These are phyloP conservation scores for Mormyrus hasselquistii DNA, from an alignment of 2,797 vertebrate species.

Conservation along the genomic window DNA sequence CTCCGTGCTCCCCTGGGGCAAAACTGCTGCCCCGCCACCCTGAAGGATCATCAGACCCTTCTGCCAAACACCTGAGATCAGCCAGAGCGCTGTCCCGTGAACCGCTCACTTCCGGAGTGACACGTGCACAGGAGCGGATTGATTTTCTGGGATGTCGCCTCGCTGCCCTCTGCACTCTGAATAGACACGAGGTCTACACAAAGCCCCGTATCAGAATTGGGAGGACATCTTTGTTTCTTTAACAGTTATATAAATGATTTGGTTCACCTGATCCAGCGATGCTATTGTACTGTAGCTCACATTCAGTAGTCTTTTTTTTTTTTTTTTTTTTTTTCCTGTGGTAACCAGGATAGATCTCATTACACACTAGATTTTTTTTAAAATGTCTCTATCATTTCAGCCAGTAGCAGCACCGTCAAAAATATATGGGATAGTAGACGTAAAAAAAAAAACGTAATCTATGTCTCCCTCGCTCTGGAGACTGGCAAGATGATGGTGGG, in stretches of 20 bases:
- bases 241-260: background rate
- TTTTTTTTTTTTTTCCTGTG: background rate
- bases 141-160: background rate
- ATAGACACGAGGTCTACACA: background rate
- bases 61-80: slow-evolving; percentile 5
- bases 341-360: background rate
- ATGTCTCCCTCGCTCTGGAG: background rate
- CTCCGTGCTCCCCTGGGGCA: slow-evolving; percentile 58
- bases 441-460: background rate
- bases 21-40: slow-evolving; percentile 47
- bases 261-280: background rate
- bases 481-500: background rate
- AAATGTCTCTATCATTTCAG: background rate
- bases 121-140: background rate
- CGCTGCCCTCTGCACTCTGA: background rate
- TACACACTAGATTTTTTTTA: background rate
- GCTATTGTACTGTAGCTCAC: background rate
- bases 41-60: slow-evolving; percentile 39
- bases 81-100: background rate
- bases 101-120: background rate
- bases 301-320: background rate
- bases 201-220: background rate
- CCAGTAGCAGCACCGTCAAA: background rate
- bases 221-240: background rate
- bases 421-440: background rate